Conservation (phyloP, 2,888 invertebrate genomes). For the Liodrosophila aerea region DNA sequence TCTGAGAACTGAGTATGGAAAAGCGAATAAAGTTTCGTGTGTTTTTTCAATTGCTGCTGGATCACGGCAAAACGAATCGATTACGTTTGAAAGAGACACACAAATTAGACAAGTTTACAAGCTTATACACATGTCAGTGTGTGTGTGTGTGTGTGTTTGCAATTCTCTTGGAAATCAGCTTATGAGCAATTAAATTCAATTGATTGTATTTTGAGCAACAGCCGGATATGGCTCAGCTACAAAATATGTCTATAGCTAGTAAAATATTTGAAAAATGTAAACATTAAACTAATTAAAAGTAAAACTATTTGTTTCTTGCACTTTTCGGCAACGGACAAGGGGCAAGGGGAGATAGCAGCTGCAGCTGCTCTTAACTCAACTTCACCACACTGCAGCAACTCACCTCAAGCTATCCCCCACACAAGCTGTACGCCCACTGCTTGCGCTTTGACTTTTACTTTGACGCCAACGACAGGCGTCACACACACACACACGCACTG, state of each 20-base stretch:
- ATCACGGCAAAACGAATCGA: conserved; percentile 57
- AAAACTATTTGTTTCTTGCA: not conserved
- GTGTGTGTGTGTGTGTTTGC: conserved; percentile 1
- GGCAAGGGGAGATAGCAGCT: conserved; percentile 20
- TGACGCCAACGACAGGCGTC: conserved; percentile 62
- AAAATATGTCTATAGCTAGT: not conserved
- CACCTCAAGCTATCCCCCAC: conserved; percentile 42
- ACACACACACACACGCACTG: conserved; percentile 29
- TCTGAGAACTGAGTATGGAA: conserved; percentile 47
- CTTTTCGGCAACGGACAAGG: conserved; percentile 19
- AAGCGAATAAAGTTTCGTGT: conserved; percentile 51
- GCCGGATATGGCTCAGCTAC: conserved; percentile 31
- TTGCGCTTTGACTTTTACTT: conserved; percentile 46
- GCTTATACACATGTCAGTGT: not conserved
- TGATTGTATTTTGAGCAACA: conserved; percentile 37
- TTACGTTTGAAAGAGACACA: conserved; percentile 52
- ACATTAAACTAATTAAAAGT: conserved; percentile 1
- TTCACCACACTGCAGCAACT: conserved; percentile 26
- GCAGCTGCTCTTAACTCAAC: conserved; percentile 45
- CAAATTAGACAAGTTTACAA: conserved; percentile 46
- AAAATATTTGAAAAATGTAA: not conserved
- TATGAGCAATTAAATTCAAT: conserved; percentile 53
- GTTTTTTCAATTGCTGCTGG: conserved; percentile 58
- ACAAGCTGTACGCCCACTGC: conserved; percentile 54
- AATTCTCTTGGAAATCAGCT: conserved; percentile 33